These are phyloP conservation scores for Microplitis manilae DNA, from an alignment of 2,888 invertebrate species.

Conservation along the genomic window DNA sequence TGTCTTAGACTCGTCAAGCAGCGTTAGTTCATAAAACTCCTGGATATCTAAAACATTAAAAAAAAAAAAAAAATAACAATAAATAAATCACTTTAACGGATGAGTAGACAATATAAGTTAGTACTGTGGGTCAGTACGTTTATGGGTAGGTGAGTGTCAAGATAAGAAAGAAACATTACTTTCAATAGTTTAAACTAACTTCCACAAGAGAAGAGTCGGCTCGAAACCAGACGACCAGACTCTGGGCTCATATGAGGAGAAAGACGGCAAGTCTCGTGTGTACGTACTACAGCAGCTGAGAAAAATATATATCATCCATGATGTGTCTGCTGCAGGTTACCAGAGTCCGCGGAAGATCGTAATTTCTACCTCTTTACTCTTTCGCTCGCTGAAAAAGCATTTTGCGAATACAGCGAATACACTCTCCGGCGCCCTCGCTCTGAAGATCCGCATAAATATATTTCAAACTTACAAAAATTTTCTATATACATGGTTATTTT, in stretches of 20 bases:
- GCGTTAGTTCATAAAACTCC: constrained; percentile 98
- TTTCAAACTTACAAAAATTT: neutral
- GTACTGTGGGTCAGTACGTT: constrained; percentile 41
- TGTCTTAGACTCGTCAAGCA: constrained; percentile 95
- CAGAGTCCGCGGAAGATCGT: constrained; percentile 55
- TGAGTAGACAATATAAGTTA: constrained; percentile 30
- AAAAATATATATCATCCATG: constrained; percentile 56
- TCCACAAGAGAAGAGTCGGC: constrained; percentile 13
- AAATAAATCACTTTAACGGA: constrained; percentile 15
- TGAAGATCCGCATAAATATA: constrained; percentile 47
- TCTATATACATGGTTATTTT: neutral
- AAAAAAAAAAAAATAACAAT: neutral
- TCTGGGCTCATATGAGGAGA: neutral
- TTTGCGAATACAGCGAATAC: constrained; percentile 50
- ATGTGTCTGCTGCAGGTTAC: constrained; percentile 58
- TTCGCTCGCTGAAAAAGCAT: constrained; percentile 45
- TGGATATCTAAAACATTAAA: constrained; percentile 88
- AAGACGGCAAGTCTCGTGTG: constrained; percentile 34
- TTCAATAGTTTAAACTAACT: constrained; percentile 53
- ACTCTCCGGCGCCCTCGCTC: constrained; percentile 47
- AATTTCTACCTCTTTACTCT: constrained; percentile 53
- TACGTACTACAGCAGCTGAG: constrained; percentile 35
- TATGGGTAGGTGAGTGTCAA: constrained; percentile 28
- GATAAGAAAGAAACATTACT: constrained; percentile 56
- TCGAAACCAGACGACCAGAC: neutral